Evolutionary conservation across 2,113 vertebrate genomes (phyloP), one percentile per base, ranked within the genome.

Genomic region (Coreoperca whiteheadi): DNA sequence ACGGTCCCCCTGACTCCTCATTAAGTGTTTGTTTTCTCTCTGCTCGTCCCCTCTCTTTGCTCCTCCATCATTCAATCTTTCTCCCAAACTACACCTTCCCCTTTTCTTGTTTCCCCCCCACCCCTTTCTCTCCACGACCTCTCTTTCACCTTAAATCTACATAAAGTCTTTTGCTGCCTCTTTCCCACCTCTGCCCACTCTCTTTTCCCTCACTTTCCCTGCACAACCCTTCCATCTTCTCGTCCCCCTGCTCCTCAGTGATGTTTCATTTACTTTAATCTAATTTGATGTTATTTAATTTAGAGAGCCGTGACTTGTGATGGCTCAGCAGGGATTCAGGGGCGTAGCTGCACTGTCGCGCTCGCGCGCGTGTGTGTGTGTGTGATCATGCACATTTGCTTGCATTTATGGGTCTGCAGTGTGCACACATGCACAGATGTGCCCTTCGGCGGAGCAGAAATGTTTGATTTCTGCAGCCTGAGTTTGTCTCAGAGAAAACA

Each of bases 281-380:
- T 90, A 88, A 93, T 92, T 94, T 88, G 80, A 84, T 91, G 87
- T 91, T 91, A 91, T 91, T 94, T 92, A 75, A 93, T 94, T 94
- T 92, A 87, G 85, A 90, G 86, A 79, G 87, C 91, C 64, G 56
- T 87, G 86, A 86, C 90, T 92, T 85, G 80, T 78, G 86, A 91
- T 84, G 91, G 84, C 87, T 88, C 91, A 86, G 91, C 88, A 75
- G 85, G 91, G 88, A 91, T 86, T 86, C 48, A 8, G 37, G 48
- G 32, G 76, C 67, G 78, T 79, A 78, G 69, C 79, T 77, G 77
- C 77, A 25, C 46, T 43, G 59, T 34, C 10, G n/a, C 14, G 11
- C 20, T n/a, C 32, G 48, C 51, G 59, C 46, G 25, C 57, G 25
- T 21, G 57, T 64, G 70, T 23, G 2, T 37, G 25, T 46, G 54